These are phyloP conservation scores for Onthophagus taurus DNA, from an alignment of 1,140 invertebrate genomes.

Conservation along the genomic window DNA sequence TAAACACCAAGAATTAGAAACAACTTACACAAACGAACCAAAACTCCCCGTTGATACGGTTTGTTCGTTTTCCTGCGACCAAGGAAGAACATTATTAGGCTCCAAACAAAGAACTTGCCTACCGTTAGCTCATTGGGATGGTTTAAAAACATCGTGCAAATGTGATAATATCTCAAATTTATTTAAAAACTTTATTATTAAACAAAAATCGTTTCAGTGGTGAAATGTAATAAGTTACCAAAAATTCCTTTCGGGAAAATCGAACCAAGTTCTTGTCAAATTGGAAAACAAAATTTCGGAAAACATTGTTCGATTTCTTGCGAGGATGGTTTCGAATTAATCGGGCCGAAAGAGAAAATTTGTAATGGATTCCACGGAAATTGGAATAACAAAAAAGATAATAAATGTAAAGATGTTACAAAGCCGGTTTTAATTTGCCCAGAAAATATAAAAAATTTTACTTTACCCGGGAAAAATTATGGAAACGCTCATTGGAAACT, in stretches of 20 bases:
- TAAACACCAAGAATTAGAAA: constrained; percentile 40
- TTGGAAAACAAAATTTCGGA: constrained; percentile 42
- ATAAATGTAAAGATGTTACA: constrained; percentile 43
- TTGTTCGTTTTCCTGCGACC: constrained; percentile 55
- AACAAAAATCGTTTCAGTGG: constrained; percentile 39
- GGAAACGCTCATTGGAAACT: constrained; percentile 44
- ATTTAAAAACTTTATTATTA: not conserved
- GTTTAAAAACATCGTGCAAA: constrained; percentile 55
- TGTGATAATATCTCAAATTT: constrained; percentile 39
- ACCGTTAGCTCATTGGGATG: constrained; percentile 60
- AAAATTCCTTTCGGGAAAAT: constrained; percentile 41
- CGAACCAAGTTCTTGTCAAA: constrained; percentile 41
- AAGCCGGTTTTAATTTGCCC: constrained; percentile 47
- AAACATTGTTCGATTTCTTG: constrained; percentile 47
- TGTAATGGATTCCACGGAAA: constrained; percentile 41
- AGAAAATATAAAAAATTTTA: constrained; percentile 37
- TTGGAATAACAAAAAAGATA: constrained; percentile 41
- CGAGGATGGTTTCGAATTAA: constrained; percentile 45
- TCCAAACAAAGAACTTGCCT: constrained; percentile 57
- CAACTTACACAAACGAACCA: constrained; percentile 23
- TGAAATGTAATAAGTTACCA: constrained; percentile 46
- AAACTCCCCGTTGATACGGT: constrained; percentile 48
- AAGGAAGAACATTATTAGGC: constrained; percentile 54
- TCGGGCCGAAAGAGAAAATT: constrained; percentile 40
- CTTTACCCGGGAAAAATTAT: constrained; percentile 42